Base-by-base conservation (phyloP, 2,797 vertebrate genomes). In the Neoniphon sammara region DNA sequence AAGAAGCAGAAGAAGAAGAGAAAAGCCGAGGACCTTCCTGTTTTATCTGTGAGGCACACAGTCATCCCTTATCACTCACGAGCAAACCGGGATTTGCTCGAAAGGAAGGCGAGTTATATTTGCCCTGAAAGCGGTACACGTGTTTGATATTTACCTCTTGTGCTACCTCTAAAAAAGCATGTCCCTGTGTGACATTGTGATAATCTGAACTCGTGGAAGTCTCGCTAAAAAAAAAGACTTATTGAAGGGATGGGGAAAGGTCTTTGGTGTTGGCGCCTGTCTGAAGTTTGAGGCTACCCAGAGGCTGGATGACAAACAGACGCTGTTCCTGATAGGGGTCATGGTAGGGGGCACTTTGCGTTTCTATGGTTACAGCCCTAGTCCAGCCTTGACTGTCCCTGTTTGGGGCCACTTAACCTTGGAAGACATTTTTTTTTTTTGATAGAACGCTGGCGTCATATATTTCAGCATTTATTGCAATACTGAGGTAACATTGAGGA, bases 101-200 rank as follows among this genome's bases (percentile, higher is more conserved):
- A 5, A 4, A 56, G 58, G 62, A 61, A 36, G 20, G 1, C n/a
- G 5, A 1, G 36, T 70, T 77, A 63, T 75, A 66, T 31, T 62
- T 14, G 17, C 71, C 65, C 54, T 76, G 54, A 85, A 85, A 75
- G 63, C 49, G n/a, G 21, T 68, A 20, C 31, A 36, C 61, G 66
- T 67, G 69, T 87, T 87, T 87, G 78, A 90, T 88, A 80, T 83
- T 78, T 75, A 54, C 58, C 72, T 83, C 55, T 81, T 30, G 57
- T 66, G 73, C 66, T 64, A 17, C 39, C 36, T 59, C 10, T 68
- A 61, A 34, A 46, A 70, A 69, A 63, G 42, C 11, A 15, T 64
- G 63, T 80, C 72, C 73, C 67, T 14, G 10, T 79, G 63, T 81
- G 69, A 75, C 71, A 27, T 66, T 77, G 8, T 78, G 79, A 69